Evolutionary conservation across 2,113 vertebrate species (phyloP), one percentile per base, ranked within the genome.

Genomic region (Coryphaenoides rupestris): DNA sequence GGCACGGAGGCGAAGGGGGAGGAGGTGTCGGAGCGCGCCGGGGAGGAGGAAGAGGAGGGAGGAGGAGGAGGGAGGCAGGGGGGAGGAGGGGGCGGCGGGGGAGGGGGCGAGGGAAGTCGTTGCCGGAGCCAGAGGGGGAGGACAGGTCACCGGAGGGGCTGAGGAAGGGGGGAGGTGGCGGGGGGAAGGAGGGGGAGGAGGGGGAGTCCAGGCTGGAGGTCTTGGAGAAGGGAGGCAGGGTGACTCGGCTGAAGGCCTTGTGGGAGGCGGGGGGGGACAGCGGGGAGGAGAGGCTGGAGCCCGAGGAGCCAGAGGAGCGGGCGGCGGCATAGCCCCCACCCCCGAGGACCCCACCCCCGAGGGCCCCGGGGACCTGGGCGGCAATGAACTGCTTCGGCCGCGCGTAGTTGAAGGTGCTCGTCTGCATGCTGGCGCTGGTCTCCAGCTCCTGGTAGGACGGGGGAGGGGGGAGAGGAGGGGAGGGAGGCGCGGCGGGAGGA

Each of bases 331-430:
- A 94, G 73, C 90, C 88, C 1, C 92, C n/a, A n/a, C n/a, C 84
- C 54, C 90, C 80, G n/a, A 90, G 89, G 47, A 13, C 19, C 53
- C 19, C 53, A 5, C n/a, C 7, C n/a, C 52, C 52, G 22, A 87
- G 89, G 46, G 89, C 81, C 21, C 72, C 68, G 10, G 89, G 87
- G 73, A 88, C 94, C 88, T 99, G 97, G 21, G 97, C 96, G 1
- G 96, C 96, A 45, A 99, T 99, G 89, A 99, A 99, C 88, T 99
- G 97, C 84, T 98, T 98, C 80, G 97, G 97, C 55, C 97, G 93
- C 82, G 96, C 94, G 33, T 99, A 99, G 90, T 98, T 99, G 87
- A 99, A 99, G 60, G 96, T 94, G 87, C 95, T 91, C 65, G 94
- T 90, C 89, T 98, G 95, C 96, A 98, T 98, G 91, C 91, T 67